Percentiles rank a stretch among this genome's conserved stretches.
Evolutionary conservation across 1,140 invertebrate genomes (phyloP).

Genomic region (Tetragonula clypearis): DNA sequence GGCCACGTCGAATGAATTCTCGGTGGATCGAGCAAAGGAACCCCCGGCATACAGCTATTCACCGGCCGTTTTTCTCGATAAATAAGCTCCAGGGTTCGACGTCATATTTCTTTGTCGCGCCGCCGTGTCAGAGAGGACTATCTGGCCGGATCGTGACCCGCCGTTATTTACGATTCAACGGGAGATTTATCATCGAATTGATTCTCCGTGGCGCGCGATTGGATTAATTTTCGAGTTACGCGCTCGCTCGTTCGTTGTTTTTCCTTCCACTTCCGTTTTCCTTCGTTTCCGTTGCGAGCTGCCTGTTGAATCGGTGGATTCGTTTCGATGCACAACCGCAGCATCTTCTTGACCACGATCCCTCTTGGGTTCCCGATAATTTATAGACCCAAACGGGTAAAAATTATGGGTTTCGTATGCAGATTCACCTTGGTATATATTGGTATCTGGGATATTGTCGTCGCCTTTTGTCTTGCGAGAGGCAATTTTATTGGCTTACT

Average conservation of each 20-base stretch:
- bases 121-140: neutral
- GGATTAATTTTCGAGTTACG: slow-evolving; percentile 14
- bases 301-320: slow-evolving; percentile 14
- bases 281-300: neutral
- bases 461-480: neutral
- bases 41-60: slow-evolving; percentile 7
- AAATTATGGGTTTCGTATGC: neutral
- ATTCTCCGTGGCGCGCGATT: slow-evolving; percentile 16
- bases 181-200: slow-evolving; percentile 43
- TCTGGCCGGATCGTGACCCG: neutral
- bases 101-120: slow-evolving; percentile 39
- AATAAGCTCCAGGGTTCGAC: slow-evolving; percentile 2
- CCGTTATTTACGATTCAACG: slow-evolving; percentile 18
- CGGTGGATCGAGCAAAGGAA: slow-evolving; percentile 5
- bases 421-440: neutral
- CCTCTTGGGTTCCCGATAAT: neutral
- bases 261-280: neutral
- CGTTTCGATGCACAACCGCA: neutral
- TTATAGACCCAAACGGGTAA: neutral
- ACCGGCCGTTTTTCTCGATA: slow-evolving; percentile 9
- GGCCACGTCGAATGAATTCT: slow-evolving; percentile 30
- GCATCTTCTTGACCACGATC: neutral
- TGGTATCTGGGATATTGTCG: neutral
- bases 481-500: neutral
- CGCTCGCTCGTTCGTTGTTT: neutral